These are phyloP conservation scores for Eclectus roratus DNA, from an alignment of 2,113 vertebrate genomes.

Conservation along the genomic window DNA sequence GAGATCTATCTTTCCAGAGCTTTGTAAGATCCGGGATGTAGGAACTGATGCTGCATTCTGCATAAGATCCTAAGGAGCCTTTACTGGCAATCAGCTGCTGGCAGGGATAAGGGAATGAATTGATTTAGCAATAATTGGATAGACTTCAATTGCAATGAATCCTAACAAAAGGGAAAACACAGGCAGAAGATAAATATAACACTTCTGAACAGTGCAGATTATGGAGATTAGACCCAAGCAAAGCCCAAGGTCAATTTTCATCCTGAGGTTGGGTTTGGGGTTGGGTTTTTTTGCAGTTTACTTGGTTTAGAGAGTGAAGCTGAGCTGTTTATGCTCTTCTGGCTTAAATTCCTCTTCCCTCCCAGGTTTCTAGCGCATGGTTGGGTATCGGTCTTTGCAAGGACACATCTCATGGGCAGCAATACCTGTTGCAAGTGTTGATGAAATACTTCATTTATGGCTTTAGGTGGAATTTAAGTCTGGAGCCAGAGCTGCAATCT, in stretches of 20 bases:
- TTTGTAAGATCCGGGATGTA: not conserved
- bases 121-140: conserved; percentile 14
- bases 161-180: not conserved
- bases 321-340: not conserved
- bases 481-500: not conserved
- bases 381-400: not conserved
- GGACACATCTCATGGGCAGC: not conserved
- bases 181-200: not conserved
- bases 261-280: accelerated
- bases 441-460: not conserved
- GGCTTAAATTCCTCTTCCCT: not conserved
- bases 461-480: not conserved
- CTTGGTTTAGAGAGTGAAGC: not conserved
- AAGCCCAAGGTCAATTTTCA: conserved; percentile 1
- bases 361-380: not conserved
- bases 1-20: not conserved
- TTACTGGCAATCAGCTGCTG: conserved; percentile 18
- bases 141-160: not conserved
- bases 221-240: not conserved
- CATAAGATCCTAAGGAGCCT: not conserved
- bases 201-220: not conserved
- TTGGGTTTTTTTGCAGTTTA: not conserved
- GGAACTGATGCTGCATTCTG: not conserved
- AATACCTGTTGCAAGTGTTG: not conserved
- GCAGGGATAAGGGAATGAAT: not conserved